Conservation (phyloP, 2,113 vertebrate genomes). For the Girardinichthys multiradiatus region DNA sequence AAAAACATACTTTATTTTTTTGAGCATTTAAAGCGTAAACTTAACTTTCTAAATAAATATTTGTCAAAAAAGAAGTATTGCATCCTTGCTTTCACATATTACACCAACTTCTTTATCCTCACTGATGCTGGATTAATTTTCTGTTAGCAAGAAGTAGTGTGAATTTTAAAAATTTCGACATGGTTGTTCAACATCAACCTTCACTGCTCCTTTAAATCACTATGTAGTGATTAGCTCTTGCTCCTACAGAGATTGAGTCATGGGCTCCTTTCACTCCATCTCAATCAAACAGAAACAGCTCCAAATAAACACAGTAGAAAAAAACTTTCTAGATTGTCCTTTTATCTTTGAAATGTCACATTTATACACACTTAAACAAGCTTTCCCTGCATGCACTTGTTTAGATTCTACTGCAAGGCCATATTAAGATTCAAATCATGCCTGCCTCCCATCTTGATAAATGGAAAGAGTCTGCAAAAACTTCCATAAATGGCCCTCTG, state of each 20-base stretch:
- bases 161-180: background rate
- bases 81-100: too few relatives aligned
- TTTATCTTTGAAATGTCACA: constrained; percentile 14
- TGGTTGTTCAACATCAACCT: constrained; percentile 6
- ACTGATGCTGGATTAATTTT: background rate
- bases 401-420: constrained; percentile 49
- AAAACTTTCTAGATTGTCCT: constrained; percentile 2
- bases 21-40: too few relatives aligned
- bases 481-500: constrained; percentile 75
- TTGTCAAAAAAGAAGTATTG: too few relatives aligned
- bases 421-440: constrained; percentile 74
- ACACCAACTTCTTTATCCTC: too few relatives aligned
- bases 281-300: constrained; percentile 8
- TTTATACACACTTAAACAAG: constrained; percentile 24
- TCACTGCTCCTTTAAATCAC: constrained; percentile 23
- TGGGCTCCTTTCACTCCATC: constrained; percentile 9
- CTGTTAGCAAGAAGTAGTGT: background rate
- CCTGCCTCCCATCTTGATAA: constrained; percentile 71
- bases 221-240: constrained; percentile 7
- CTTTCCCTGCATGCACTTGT: constrained; percentile 62
- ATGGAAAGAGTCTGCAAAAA: constrained; percentile 74
- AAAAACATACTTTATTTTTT: background rate
- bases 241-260: constrained; percentile 15
- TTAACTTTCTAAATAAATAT: too few relatives aligned
- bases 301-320: background rate